Evolutionary conservation across 2,888 invertebrate species (phyloP).

Genomic region (Carcina quercana): DNA sequence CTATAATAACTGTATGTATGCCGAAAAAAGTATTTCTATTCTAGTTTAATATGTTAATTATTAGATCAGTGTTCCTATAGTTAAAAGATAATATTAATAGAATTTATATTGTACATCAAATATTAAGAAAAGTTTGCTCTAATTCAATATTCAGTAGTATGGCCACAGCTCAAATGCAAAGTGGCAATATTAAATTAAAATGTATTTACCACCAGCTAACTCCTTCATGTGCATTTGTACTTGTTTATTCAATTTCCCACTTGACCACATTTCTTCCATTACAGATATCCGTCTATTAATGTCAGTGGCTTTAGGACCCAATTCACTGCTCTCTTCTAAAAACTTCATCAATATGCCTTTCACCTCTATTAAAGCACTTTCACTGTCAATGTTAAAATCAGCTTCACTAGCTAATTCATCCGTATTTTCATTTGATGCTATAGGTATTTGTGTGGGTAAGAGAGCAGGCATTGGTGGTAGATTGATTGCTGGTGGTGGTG

Average conservation of each 20-base stretch:
- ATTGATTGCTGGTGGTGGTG: constrained; percentile 23
- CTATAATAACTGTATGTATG: too few relatives aligned
- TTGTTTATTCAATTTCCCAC: constrained; percentile 63
- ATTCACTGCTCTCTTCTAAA: constrained; percentile 47
- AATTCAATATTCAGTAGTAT: too few relatives aligned
- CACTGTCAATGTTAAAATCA: constrained; percentile 35
- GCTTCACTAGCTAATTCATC: constrained; percentile 16
- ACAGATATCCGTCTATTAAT: constrained; percentile 67
- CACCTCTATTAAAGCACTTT: constrained; percentile 42
- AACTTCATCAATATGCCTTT: constrained; percentile 41
- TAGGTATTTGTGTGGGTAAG: constrained; percentile 16
- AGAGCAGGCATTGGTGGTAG: constrained; percentile 35
- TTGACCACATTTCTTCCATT: constrained; percentile 75
- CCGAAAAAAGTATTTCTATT: too few relatives aligned
- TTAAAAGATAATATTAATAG: too few relatives aligned
- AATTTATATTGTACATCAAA: too few relatives aligned
- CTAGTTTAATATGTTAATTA: too few relatives aligned
- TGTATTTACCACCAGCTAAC: constrained; percentile 67
- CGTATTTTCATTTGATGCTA: constrained; percentile 11
- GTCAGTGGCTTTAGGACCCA: constrained; percentile 62
- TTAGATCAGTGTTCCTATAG: too few relatives aligned
- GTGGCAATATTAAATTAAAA: background rate
- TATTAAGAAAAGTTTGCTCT: too few relatives aligned
- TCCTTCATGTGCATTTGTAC: constrained; percentile 65
- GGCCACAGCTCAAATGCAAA: too few relatives aligned